phyloP scores from a whole-genome alignment of 2,888 invertebrate species.

The Emmelina monodactyla region DNA sequence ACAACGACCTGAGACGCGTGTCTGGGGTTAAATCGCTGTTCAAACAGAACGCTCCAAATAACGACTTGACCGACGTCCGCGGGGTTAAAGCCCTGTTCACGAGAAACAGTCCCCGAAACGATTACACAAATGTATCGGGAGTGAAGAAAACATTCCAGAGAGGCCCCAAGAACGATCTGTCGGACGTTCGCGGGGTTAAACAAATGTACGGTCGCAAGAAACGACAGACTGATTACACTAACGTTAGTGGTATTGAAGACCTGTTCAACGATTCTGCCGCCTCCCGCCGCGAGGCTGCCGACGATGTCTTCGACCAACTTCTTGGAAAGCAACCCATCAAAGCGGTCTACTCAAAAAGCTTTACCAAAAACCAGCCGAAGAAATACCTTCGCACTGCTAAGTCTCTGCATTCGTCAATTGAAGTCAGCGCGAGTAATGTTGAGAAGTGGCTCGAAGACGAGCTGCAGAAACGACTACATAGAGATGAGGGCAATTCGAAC shows the following conservation, averaged over 20 bases:
- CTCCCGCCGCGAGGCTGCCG: slow-evolving; percentile 19
- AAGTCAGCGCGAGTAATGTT: slow-evolving; percentile 24
- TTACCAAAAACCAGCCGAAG: slow-evolving; percentile 20
- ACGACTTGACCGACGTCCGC: slow-evolving; percentile 37
- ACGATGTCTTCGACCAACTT: slow-evolving; percentile 31
- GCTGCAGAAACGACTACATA: slow-evolving; percentile 22
- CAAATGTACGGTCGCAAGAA: slow-evolving; percentile 24
- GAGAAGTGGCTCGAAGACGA: slow-evolving; percentile 38
- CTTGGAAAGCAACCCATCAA: slow-evolving; percentile 30
- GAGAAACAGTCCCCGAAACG: slow-evolving; percentile 29
- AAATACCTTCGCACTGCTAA: slow-evolving; percentile 15
- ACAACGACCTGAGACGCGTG: slow-evolving; percentile 29
- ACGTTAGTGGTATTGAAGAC: slow-evolving; percentile 44
- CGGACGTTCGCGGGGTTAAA: slow-evolving; percentile 36
- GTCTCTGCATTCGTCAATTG: slow-evolving; percentile 28
- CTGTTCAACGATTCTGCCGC: slow-evolving; percentile 27
- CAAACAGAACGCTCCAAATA: slow-evolving; percentile 16
- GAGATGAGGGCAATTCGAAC: slow-evolving; percentile 7
- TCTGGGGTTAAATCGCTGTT: slow-evolving; percentile 27
- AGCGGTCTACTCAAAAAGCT: slow-evolving; percentile 37
- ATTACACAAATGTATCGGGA: slow-evolving; percentile 39
- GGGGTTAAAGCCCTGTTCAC: slow-evolving; percentile 39
- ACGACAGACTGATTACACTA: slow-evolving; percentile 18
- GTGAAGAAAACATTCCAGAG: slow-evolving; percentile 28
- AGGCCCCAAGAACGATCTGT: slow-evolving; percentile 35